Evolutionary conservation across 1,140 invertebrate species (phyloP).

Genomic region (Amyelois transitella): DNA sequence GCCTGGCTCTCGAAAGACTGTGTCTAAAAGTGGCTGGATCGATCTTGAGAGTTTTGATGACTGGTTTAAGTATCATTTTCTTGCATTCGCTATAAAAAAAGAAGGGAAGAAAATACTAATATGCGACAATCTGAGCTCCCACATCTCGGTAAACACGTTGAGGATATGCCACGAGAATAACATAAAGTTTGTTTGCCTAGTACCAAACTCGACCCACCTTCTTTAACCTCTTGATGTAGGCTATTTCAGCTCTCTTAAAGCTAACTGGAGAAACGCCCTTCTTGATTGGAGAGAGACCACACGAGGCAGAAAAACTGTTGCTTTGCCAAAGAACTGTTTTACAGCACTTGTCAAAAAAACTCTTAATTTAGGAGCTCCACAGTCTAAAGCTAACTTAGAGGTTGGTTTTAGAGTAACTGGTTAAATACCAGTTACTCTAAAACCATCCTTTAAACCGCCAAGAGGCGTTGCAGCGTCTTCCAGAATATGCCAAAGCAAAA

Average conservation of each 20-base stretch:
- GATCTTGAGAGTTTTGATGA: constrained; percentile 12
- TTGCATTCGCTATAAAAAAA: constrained; percentile 8
- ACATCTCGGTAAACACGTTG: constrained; percentile 4
- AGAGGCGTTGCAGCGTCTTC: too few relatives aligned
- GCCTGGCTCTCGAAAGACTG: constrained; percentile 3
- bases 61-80: constrained; percentile 11
- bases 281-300: constrained; percentile 6
- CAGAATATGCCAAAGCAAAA: too few relatives aligned
- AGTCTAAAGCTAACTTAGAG: too few relatives aligned
- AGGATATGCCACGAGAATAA: constrained; percentile 8
- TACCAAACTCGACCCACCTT: constrained; percentile 13
- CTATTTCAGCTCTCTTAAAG: constrained; percentile 10
- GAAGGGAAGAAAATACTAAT: constrained; percentile 8
- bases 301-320: constrained; percentile 6
- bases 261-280: constrained; percentile 8
- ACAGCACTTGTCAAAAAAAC: neutral
- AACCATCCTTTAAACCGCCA: too few relatives aligned
- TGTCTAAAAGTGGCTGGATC: constrained; percentile 13
- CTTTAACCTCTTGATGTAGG: constrained; percentile 11
- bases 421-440: too few relatives aligned
- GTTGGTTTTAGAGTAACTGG: too few relatives aligned
- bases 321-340: constrained; percentile 6
- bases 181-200: constrained; percentile 11
- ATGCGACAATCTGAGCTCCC: constrained; percentile 12
- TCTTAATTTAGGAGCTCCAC: too few relatives aligned